Base-by-base conservation (phyloP, 2,113 vertebrate species). In the Marmota monax region DNA sequence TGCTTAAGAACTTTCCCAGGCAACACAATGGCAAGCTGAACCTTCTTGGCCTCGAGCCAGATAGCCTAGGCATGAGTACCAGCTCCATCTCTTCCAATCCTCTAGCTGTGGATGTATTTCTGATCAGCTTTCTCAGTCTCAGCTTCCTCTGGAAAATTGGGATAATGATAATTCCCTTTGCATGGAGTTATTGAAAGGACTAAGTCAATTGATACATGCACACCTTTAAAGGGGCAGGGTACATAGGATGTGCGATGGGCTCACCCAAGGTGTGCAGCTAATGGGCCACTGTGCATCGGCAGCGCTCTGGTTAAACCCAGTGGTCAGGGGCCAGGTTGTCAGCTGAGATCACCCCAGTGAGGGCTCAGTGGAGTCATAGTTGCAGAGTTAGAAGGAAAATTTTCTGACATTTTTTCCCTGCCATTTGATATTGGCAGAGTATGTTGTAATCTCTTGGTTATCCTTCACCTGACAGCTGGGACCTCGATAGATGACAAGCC, bases 321-420 rank as follows among this genome's bases (percentile, higher is more conserved):
- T 13, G 29, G 34, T 56, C 16, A 22, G 76, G 63, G 88, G 84
- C 32, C 76, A 45, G 63, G 29, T 25, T 3, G 0, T 42, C 63
- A 83, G 61, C 22, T 65, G 32, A 53, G 39, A 51, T 61, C n/a
- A 48, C 39, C 48, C 63, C 61, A 42, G 27, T 12, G 42, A 72
- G 29, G 65, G 80, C 58, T 69, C 61, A 34, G 12, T 34, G 79
- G 56, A 92, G 11, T 23, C 34, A 29, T 56, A 29, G 34, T 37
- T n/a, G 61, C 65, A 67, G 56, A 67, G 67, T 67, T n/a, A 95
- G 79, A 79, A 92, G 45, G 27, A 88, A 88, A 79, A 61, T 61
- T 56, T 94, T 69, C 29, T 37, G 39, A 69, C 39, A 61, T 76
- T 65, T 76, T 65, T 56, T 37, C 37, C 56, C 65, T 80, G 72